phyloP scores from a whole-genome alignment of 2,888 invertebrate genomes.

The Dromius quadrimaculatus region DNA sequence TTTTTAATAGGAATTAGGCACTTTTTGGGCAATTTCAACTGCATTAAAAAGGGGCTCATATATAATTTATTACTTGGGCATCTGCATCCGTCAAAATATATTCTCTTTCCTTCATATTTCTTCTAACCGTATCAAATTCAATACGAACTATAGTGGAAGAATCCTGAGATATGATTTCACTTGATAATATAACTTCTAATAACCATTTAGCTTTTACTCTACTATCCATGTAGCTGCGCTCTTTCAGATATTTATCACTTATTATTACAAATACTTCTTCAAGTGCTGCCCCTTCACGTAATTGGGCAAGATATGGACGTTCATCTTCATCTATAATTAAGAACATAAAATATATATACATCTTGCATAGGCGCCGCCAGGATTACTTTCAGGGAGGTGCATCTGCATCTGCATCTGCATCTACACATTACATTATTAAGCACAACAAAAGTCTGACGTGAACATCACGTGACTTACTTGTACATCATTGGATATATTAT shows the following conservation, averaged over 20 bases:
- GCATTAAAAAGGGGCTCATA: too few species aligned
- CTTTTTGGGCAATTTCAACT: too few species aligned
- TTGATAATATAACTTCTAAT: conserved; percentile 62
- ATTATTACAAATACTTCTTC: conserved; percentile 68
- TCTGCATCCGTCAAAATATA: conserved; percentile 72
- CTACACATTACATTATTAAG: too few species aligned
- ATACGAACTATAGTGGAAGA: conserved; percentile 57
- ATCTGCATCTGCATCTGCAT: too few species aligned
- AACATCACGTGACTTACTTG: too few species aligned
- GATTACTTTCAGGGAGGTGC: too few species aligned
- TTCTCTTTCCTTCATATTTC: conserved; percentile 70
- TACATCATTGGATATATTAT: too few species aligned
- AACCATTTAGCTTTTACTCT: conserved; percentile 61
- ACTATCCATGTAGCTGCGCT: conserved; percentile 67
- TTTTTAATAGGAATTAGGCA: too few species aligned
- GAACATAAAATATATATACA: background rate
- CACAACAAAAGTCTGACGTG: too few species aligned
- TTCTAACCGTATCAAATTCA: conserved; percentile 73
- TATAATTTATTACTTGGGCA: conserved; percentile 69
- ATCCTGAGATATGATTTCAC: conserved; percentile 60
- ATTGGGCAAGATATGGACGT: conserved; percentile 63
- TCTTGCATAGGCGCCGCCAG: too few species aligned
- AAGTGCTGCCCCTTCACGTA: conserved; percentile 60
- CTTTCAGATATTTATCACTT: conserved; percentile 68
- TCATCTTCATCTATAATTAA: conserved; percentile 60